phyloP scores from a whole-genome alignment of 2,797 vertebrate species.

The Sebastes diaconus region DNA sequence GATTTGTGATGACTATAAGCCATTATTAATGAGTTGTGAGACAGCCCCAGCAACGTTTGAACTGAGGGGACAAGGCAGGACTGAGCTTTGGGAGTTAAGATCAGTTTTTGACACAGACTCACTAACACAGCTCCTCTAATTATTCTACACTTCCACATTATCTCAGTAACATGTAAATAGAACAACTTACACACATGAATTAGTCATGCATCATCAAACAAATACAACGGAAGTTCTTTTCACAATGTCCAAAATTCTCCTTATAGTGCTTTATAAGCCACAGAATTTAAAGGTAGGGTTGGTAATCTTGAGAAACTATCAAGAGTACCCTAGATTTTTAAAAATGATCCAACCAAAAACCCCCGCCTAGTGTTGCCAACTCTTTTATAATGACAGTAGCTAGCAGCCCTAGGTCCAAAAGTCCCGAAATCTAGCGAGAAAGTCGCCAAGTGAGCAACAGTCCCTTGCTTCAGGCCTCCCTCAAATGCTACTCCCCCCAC shows the following conservation, averaged over 20 bases:
- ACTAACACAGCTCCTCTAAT: not conserved
- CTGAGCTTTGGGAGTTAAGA: not conserved
- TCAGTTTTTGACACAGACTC: not conserved
- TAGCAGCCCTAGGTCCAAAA: too few relatives aligned
- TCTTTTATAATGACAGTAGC: too few relatives aligned
- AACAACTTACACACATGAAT: not conserved
- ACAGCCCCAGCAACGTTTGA: not conserved
- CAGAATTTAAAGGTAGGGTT: too few relatives aligned
- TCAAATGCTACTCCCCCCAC: too few relatives aligned
- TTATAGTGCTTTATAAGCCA: not conserved
- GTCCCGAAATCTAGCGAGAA: too few relatives aligned
- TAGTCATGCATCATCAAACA: not conserved
- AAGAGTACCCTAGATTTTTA: too few relatives aligned
- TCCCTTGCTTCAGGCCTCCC: too few relatives aligned
- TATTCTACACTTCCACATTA: not conserved
- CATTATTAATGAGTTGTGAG: not conserved
- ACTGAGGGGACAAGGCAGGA: not conserved
- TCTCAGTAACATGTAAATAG: not conserved
- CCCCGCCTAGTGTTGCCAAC: too few relatives aligned
- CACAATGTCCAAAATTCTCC: not conserved
- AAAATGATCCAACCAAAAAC: too few relatives aligned
- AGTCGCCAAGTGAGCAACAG: too few relatives aligned
- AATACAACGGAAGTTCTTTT: not conserved
- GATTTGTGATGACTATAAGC: not conserved
- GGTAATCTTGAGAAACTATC: too few relatives aligned